Percentiles rank a stretch among this genome's conserved stretches.
These are phyloP conservation scores for Brachyhypopomus gauderio DNA, from an alignment of 2,113 vertebrate genomes.

Conservation along the genomic window DNA sequence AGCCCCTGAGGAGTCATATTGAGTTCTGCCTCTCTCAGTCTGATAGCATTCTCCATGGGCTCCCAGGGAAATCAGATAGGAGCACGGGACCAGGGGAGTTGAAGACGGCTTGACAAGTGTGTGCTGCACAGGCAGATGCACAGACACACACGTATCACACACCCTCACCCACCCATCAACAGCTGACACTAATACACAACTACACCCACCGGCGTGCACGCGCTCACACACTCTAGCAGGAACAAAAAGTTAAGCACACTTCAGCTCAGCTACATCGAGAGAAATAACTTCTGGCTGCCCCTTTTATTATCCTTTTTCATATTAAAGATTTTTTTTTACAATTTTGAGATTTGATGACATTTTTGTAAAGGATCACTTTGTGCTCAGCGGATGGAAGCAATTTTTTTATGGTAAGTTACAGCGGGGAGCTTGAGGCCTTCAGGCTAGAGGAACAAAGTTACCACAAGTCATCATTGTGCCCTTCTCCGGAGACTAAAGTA, in stretches of 20 bases:
- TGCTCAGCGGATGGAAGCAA: not conserved
- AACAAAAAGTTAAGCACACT: not conserved
- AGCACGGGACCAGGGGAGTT: slow-evolving; percentile 39
- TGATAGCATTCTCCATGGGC: slow-evolving; percentile 54
- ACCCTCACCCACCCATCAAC: slow-evolving; percentile 11
- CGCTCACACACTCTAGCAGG: slow-evolving; percentile 17
- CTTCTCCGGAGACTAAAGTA: not conserved
- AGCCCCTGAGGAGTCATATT: slow-evolving; percentile 44
- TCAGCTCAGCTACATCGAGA: not conserved
- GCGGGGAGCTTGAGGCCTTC: not conserved
- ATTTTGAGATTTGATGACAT: not conserved
- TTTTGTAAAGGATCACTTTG: not conserved
- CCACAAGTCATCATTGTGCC: slow-evolving; percentile 5
- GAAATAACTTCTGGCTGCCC: not conserved
- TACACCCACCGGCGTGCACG: not conserved
- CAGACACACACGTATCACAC: slow-evolving; percentile 20
- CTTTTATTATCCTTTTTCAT: not conserved
- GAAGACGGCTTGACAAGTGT: slow-evolving; percentile 39
- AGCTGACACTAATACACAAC: not conserved
- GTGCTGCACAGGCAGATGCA: slow-evolving; percentile 19
- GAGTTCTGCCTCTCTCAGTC: slow-evolving; percentile 40
- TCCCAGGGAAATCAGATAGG: slow-evolving; percentile 53
- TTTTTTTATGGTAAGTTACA: not conserved
- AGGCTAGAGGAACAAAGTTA: not conserved
- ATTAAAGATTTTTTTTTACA: not conserved